Percentiles rank a stretch among this genome's conserved stretches.
These are phyloP conservation scores for Plecotus auritus DNA, from an alignment of 2,113 vertebrate species.

Conservation along the genomic window DNA sequence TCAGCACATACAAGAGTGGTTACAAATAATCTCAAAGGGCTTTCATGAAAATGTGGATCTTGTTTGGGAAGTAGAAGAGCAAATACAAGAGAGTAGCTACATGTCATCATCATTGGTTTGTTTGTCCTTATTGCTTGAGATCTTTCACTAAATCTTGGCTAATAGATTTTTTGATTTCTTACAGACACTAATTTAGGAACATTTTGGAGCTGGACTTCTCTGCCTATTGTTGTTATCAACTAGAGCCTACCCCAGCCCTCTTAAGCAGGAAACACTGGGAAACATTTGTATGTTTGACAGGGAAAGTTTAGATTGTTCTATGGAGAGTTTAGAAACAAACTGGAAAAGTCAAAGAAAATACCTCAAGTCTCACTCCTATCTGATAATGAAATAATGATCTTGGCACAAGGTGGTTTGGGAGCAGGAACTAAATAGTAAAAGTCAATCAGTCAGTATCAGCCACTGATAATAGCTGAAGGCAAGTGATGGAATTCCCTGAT, in stretches of 20 bases:
- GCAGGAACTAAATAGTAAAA: background rate
- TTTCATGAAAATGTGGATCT: conserved; percentile 2
- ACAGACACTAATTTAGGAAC: background rate
- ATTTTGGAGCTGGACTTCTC: background rate
- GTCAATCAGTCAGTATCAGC: background rate
- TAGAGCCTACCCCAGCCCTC: background rate
- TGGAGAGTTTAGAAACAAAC: background rate
- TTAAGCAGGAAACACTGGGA: background rate
- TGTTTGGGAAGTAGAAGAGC: background rate
- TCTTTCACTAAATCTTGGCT: background rate
- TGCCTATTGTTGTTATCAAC: background rate
- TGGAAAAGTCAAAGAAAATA: background rate
- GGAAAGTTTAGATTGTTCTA: background rate
- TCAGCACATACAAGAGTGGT: background rate
- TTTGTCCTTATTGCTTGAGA: background rate
- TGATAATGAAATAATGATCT: background rate
- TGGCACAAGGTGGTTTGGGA: background rate
- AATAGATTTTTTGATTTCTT: background rate
- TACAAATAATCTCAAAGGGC: background rate
- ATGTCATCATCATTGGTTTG: background rate
- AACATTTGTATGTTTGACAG: background rate
- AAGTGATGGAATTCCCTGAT: background rate
- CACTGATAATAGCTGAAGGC: background rate
- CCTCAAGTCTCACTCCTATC: background rate
- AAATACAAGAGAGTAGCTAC: background rate